Percentiles rank a stretch among this genome's conserved stretches.
Conservation (phyloP, 2,888 invertebrate genomes). For the Philaethria dido region DNA sequence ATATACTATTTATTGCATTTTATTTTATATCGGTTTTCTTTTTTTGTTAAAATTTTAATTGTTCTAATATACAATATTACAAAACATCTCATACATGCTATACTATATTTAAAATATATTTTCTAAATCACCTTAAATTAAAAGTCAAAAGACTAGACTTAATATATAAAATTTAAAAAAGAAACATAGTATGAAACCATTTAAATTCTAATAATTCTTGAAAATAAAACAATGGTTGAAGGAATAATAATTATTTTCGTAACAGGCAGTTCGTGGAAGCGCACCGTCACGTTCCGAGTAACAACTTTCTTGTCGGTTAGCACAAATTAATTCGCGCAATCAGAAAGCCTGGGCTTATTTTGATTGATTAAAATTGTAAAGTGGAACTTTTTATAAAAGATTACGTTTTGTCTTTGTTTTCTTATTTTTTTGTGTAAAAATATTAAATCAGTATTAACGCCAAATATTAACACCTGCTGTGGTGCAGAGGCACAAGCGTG, state of each 20-base stretch:
- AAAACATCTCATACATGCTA: no score
- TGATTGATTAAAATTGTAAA: conserved; percentile 30
- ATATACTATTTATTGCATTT: no score
- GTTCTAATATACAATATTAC: no score
- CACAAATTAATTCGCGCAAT: conserved; percentile 31
- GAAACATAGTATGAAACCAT: conserved; percentile 1
- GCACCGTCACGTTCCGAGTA: conserved; percentile 23
- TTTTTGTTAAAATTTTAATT: no score
- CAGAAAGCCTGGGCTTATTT: conserved; percentile 25
- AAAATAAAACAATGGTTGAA: conserved; percentile 5
- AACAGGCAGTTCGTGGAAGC: conserved; percentile 13
- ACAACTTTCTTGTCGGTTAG: conserved; percentile 34
- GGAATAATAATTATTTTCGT: conserved; percentile 11
- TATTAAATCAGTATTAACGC: no score
- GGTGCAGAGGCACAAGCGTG: no score
- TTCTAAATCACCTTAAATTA: no score
- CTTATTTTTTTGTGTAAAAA: background rate
- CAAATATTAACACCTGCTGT: no score
- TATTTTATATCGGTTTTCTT: no score
- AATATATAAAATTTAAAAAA: conserved; percentile 1
- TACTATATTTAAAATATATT: no score
- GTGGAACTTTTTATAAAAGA: background rate
- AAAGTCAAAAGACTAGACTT: conserved; percentile 9
- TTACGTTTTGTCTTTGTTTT: background rate
- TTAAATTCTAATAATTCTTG: conserved; percentile 1